A percentile compares a stretch with the other conserved stretches of the same genome.
Evolutionary conservation across 2,797 vertebrate genomes (phyloP).

Genomic region (Oreortyx pictus): DNA sequence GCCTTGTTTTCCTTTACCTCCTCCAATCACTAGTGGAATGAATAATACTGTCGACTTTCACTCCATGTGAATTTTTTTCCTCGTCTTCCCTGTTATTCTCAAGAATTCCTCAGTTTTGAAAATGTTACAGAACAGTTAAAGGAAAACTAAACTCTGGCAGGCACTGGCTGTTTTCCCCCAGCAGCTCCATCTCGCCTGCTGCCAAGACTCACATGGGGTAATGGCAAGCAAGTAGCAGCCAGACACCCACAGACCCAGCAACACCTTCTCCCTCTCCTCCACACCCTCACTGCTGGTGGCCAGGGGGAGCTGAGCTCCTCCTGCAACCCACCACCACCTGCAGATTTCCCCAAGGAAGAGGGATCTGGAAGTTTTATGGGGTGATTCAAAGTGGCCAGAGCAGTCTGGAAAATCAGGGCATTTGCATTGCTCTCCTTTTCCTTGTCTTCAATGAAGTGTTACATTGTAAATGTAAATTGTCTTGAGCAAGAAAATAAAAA

Average conservation of each 20-base stretch:
- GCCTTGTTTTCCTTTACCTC: background rate
- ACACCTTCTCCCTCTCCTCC: background rate
- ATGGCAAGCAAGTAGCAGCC: background rate
- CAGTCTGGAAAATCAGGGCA: background rate
- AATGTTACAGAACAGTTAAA: background rate
- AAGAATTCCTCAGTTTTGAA: background rate
- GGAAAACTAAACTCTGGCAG: background rate
- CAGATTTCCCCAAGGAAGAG: background rate
- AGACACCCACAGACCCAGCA: background rate
- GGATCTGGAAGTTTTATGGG: constrained; percentile 36
- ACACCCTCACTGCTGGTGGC: background rate
- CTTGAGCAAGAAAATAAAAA: background rate
- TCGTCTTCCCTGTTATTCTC: background rate
- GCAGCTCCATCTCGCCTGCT: background rate
- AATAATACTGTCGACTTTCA: background rate
- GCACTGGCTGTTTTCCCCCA: background rate
- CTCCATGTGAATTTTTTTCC: background rate
- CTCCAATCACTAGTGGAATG: background rate
- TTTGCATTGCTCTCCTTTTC: background rate
- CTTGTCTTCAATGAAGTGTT: background rate
- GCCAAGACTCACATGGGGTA: background rate
- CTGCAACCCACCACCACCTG: background rate
- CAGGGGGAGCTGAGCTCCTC: background rate
- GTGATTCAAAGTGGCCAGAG: background rate
- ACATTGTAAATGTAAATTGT: background rate